phyloP scores from a whole-genome alignment of 2,888 invertebrate species.

The Taphrorychus bicolor region DNA sequence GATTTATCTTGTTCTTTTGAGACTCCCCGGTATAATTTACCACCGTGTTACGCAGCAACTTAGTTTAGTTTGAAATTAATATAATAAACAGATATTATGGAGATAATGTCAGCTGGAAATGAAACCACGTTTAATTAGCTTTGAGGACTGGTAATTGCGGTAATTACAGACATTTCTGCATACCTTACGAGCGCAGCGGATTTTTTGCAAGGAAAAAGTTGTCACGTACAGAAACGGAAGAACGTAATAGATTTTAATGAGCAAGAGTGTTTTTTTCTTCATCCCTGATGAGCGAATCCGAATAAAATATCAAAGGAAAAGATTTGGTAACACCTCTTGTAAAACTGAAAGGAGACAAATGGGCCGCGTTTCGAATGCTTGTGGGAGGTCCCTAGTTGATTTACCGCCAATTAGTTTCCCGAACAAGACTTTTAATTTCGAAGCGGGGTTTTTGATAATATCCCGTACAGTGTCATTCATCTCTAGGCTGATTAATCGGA shows the following conservation, averaged over 20 bases:
- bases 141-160: slow-evolving; percentile 10
- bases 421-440: slow-evolving; percentile 39
- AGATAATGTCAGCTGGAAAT: slow-evolving; percentile 17
- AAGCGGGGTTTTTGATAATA: slow-evolving; percentile 31
- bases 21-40: neutral
- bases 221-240: slow-evolving; percentile 11
- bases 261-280: slow-evolving; percentile 7
- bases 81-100: slow-evolving; percentile 6
- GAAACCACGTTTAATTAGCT: slow-evolving; percentile 17
- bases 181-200: slow-evolving; percentile 6
- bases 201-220: slow-evolving; percentile 5
- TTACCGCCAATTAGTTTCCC: slow-evolving; percentile 40
- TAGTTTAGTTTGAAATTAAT: slow-evolving; percentile 12
- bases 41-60: slow-evolving; percentile 6
- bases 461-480: slow-evolving; percentile 7
- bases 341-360: slow-evolving; percentile 25
- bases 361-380: slow-evolving; percentile 21
- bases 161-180: slow-evolving; percentile 20
- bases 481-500: slow-evolving; percentile 15
- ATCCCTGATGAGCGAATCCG: neutral
- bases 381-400: slow-evolving; percentile 39
- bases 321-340: slow-evolving; percentile 30
- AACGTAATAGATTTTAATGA: slow-evolving; percentile 8
- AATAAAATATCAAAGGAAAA: neutral
- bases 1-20: neutral